A percentile compares a stretch with the other conserved stretches of the same genome.
These are phyloP conservation scores for Eciton burchellii DNA, from an alignment of 1,140 invertebrate genomes.

Conservation along the genomic window DNA sequence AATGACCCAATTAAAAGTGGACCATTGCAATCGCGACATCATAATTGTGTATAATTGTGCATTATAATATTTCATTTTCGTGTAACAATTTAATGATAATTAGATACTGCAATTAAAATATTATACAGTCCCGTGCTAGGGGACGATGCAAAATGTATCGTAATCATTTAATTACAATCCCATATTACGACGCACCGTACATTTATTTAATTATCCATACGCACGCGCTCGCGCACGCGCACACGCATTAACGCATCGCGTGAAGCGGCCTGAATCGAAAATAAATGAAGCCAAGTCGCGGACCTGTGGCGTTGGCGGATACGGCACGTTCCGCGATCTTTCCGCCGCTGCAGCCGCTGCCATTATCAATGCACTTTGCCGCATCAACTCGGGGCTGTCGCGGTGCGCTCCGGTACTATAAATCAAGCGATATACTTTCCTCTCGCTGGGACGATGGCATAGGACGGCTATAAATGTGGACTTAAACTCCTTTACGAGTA, in stretches of 20 bases:
- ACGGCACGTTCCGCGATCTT: conserved; percentile 56
- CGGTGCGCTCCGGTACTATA: conserved; percentile 58
- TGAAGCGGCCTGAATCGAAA: neutral
- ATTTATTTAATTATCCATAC: neutral
- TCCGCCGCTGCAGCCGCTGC: conserved; percentile 36
- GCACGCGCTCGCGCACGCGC: too few relatives aligned
- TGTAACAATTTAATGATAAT: neutral
- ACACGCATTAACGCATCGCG: neutral
- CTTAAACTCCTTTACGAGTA: conserved; percentile 69
- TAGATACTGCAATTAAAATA: neutral
- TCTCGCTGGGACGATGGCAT: conserved; percentile 52
- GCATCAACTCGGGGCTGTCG: conserved; percentile 48
- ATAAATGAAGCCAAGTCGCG: neutral
- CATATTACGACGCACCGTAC: neutral
- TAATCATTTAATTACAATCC: neutral
- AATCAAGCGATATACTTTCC: conserved; percentile 70
- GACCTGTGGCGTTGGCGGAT: neutral
- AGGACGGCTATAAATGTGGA: conserved; percentile 68
- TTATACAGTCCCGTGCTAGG: neutral
- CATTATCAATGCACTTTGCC: conserved; percentile 57
- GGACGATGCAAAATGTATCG: neutral
- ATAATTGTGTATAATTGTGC: neutral
- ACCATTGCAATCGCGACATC: neutral
- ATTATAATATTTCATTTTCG: conserved; percentile 17
- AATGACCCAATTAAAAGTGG: neutral